Evolutionary conservation across 1,140 invertebrate species (phyloP), one percentile per base, ranked within the genome.

Genomic region (Plectus sambesii): DNA sequence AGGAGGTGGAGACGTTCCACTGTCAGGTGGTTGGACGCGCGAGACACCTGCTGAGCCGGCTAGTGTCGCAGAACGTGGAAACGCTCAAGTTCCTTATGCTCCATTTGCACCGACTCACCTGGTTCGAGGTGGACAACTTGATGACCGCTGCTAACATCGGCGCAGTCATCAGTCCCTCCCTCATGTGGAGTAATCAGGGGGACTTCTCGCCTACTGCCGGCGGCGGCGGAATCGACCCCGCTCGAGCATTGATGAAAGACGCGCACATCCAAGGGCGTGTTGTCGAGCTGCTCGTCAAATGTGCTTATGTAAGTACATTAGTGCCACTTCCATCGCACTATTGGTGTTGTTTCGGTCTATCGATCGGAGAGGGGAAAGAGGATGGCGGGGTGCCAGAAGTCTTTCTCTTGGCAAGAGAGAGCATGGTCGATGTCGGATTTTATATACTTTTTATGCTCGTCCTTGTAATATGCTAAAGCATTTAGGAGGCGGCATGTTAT

Each of bases 61-160:
- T 67, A n/a, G 65, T 66, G 9, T n/a, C 42, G 19, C 58, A 49
- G 30, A 68, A 68, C 43, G 51, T 53, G 25, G 54, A 67, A 38
- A 67, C 64, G 20, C 61, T 67, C 40, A 54, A 58, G 49, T 66
- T 62, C 42, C 38, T 67, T 4, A 45, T 67, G 9, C 27, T 67
- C 12, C 64, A 67, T 47, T 50, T 67, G 29, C 66, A 61, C 37
- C 23, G 64, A 24, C 60, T 67, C 20, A 63, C 64, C 6, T 67
- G 64, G 64, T 63, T 63, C 42, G 56, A 63, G 25, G 39, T 55
- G 23, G 54, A 63, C 15, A 67, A 67, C 50, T 46, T 67, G 8
- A 67, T 67, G 64, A 53, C 60, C 25, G 58, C 65, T 3, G 27
- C 66, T 5, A 67, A 67, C 40, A 26, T 67, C 15, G 61, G 65